A percentile compares a stretch with the other conserved stretches of the same genome.
Conservation (phyloP, 2,113 vertebrate genomes). For the Ctenodactylus gundi region DNA sequence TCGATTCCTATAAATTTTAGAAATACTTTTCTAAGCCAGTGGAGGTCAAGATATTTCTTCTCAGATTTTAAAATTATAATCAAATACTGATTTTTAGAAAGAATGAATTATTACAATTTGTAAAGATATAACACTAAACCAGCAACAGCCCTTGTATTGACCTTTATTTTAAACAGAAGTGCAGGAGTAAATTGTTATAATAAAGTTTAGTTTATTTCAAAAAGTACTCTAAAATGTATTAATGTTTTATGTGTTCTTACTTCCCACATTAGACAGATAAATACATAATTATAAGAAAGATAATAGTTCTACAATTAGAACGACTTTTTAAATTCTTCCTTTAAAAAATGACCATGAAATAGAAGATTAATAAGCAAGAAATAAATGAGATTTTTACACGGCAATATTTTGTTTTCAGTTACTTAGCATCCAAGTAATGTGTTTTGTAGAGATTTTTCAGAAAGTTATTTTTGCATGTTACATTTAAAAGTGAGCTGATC, state of each 20-base stretch:
- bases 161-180: neutral
- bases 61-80: neutral
- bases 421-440: neutral
- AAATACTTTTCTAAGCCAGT: neutral
- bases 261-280: neutral
- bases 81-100: no score
- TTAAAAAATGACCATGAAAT: neutral
- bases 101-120: no score
- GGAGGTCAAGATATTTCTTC: neutral
- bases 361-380: neutral
- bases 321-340: neutral
- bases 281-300: neutral
- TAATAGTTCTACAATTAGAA: neutral
- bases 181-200: neutral
- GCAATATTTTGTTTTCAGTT: neutral
- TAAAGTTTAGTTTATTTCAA: neutral
- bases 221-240: neutral
- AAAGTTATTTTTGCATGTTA: neutral
- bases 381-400: neutral
- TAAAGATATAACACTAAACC: neutral
- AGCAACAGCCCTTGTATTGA: neutral
- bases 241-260: neutral
- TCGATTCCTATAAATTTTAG: neutral
- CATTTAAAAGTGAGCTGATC: neutral
- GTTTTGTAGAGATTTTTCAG: neutral